Percentiles rank a stretch among this genome's conserved stretches.
Conservation (phyloP, 2,888 invertebrate genomes). For the Dromius quadrimaculatus region DNA sequence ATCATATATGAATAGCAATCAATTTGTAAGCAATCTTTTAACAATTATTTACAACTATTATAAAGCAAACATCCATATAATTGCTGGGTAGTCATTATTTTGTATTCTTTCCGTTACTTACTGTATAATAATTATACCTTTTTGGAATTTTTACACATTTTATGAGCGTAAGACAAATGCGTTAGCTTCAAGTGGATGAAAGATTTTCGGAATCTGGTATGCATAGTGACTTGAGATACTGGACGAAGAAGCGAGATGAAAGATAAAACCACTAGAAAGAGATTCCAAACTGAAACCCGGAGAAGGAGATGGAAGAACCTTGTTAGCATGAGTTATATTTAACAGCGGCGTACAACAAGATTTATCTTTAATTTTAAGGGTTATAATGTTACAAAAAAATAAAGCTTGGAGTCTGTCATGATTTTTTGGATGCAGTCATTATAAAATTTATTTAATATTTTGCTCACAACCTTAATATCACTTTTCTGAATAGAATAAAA, state of each 20-base stretch:
- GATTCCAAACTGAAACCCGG: slow-evolving; percentile 57
- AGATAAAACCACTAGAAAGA: slow-evolving; percentile 62
- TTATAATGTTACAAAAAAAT: no score
- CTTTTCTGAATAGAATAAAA: no score
- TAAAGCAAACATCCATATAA: no score
- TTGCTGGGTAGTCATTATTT: no score
- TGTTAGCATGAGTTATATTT: slow-evolving; percentile 63
- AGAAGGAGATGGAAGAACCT: slow-evolving; percentile 59
- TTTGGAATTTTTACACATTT: not conserved
- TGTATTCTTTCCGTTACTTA: not conserved
- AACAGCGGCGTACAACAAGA: slow-evolving; percentile 59
- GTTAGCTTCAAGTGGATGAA: not conserved
- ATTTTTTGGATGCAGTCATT: no score
- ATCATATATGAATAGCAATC: no score
- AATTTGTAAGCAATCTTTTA: no score
- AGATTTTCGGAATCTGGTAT: not conserved
- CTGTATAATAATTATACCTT: not conserved
- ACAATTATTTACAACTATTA: no score
- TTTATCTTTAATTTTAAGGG: no score
- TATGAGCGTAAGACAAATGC: not conserved
- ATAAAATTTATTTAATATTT: no score
- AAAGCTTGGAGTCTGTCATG: no score
- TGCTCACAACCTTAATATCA: no score
- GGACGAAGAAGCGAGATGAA: slow-evolving; percentile 60
- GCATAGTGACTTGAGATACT: not conserved